Evolutionary conservation across 2,113 vertebrate genomes (phyloP).

Genomic region (Terrapene triunguis): DNA sequence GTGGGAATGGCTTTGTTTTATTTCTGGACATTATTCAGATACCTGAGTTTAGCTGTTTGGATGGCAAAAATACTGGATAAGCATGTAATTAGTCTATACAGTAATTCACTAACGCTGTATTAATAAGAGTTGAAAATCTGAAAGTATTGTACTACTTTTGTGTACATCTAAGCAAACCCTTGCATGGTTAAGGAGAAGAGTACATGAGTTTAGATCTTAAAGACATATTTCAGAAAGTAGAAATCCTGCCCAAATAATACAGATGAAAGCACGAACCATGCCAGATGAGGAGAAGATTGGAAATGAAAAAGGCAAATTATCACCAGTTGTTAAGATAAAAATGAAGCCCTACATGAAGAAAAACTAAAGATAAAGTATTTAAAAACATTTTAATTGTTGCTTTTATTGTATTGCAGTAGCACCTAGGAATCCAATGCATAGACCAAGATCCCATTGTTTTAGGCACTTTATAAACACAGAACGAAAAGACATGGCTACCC

Average conservation of each 20-base stretch:
- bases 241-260: not conserved
- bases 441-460: not conserved
- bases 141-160: not conserved
- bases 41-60: not conserved
- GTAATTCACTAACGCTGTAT: not conserved
- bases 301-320: not conserved
- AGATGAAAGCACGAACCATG: not conserved
- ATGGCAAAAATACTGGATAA: not conserved
- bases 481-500: not conserved
- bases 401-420: not conserved
- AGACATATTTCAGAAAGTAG: not conserved
- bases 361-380: not conserved
- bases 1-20: not conserved
- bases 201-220: not conserved
- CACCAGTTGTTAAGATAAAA: not conserved
- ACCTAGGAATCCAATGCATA: not conserved
- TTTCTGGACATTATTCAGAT: not conserved
- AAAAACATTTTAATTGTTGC: not conserved
- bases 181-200: not conserved
- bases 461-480: not conserved
- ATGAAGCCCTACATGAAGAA: not conserved
- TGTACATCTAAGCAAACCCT: not conserved
- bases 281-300: not conserved
- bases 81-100: not conserved
- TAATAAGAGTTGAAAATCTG: not conserved